phyloP scores from a whole-genome alignment of 2,797 vertebrate genomes.

The Passerculus sandwichensis region DNA sequence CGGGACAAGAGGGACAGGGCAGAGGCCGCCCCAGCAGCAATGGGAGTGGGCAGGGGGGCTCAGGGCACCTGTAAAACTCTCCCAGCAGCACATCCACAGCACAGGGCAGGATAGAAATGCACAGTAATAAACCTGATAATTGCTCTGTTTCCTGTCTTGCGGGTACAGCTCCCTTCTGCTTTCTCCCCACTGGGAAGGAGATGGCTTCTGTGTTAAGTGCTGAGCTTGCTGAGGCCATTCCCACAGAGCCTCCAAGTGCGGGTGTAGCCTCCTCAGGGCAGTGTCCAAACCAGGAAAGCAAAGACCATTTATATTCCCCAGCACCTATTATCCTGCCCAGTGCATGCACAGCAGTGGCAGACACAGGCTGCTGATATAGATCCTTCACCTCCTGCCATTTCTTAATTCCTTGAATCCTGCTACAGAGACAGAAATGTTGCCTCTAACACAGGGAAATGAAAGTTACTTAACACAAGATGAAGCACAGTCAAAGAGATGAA shows the following conservation, averaged over 20 bases:
- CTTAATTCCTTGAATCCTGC: background rate
- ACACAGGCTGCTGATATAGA: background rate
- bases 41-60: background rate
- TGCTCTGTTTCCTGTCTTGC: background rate
- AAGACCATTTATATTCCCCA: background rate
- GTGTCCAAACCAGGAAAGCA: background rate
- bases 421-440: background rate
- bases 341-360: background rate
- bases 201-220: background rate
- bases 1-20: background rate
- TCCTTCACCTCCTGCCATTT: background rate
- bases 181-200: background rate
- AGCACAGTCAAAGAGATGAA: background rate
- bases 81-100: background rate
- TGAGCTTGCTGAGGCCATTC: background rate
- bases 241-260: background rate
- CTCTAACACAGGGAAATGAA: background rate
- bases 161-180: background rate
- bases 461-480: background rate
- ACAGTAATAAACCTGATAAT: accelerated
- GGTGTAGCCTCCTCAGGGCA: background rate
- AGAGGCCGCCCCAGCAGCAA: background rate
- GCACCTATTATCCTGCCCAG: background rate
- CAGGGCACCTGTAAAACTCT: background rate
- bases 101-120: background rate